phyloP scores from a whole-genome alignment of 2,797 vertebrate species.

The Mormyrus proboscirostris region DNA sequence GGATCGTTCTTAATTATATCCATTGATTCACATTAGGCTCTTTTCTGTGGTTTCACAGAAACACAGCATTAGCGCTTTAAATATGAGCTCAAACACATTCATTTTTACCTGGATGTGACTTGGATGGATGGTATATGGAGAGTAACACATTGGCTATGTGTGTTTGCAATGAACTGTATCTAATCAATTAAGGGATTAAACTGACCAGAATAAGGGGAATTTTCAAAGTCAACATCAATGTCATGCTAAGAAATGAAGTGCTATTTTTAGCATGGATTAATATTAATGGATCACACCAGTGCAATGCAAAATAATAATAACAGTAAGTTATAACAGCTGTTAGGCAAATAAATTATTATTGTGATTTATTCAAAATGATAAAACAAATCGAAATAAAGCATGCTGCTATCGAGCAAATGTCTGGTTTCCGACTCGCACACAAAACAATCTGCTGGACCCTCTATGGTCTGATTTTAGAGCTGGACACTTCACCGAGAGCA shows the following conservation, averaged over 20 bases:
- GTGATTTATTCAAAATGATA: slow-evolving; percentile 3
- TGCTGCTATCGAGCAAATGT: neutral
- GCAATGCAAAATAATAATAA: neutral
- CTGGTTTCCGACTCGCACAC: neutral
- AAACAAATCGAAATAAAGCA: neutral
- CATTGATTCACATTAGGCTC: neutral
- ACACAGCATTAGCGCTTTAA: neutral
- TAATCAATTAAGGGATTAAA: neutral
- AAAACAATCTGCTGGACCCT: neutral
- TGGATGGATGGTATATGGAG: neutral
- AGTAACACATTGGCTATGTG: neutral
- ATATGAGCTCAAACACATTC: neutral
- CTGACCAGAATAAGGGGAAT: neutral
- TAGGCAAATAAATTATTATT: neutral
- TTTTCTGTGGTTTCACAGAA: neutral
- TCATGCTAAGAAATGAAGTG: neutral
- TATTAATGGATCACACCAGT: neutral
- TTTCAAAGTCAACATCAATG: neutral
- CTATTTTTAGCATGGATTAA: neutral
- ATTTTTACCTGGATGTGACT: neutral
- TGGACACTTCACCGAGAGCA: neutral
- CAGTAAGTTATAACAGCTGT: neutral
- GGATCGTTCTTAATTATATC: neutral
- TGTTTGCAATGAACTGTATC: neutral
- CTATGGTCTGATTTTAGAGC: neutral